These are phyloP conservation scores for Sciurus niger DNA, from an alignment of 2,113 vertebrate genomes.

Conservation along the genomic window DNA sequence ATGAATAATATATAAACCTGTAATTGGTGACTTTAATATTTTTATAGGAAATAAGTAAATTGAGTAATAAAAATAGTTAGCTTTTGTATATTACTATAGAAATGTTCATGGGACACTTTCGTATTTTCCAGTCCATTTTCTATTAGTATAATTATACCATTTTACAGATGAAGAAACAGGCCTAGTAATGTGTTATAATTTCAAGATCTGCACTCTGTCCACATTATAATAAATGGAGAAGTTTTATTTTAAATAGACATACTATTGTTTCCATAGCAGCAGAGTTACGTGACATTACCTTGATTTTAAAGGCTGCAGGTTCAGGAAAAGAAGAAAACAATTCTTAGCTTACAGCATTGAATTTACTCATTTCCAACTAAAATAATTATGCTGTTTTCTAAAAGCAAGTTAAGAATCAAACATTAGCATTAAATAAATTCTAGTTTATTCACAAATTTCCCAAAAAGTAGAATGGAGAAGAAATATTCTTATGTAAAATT, in stretches of 20 bases:
- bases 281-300: background rate
- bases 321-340: slow-evolving; percentile 23
- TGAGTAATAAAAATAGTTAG: slow-evolving; percentile 53
- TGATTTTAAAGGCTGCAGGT: background rate
- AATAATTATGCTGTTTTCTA: slow-evolving; percentile 30
- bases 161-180: slow-evolving; percentile 70
- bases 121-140: slow-evolving; percentile 63
- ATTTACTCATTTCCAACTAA: slow-evolving; percentile 15
- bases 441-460: slow-evolving; percentile 39
- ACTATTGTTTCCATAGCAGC: slow-evolving; percentile 18
- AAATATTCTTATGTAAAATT: slow-evolving; percentile 19
- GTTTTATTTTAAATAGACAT: slow-evolving; percentile 60
- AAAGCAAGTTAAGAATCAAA: background rate
- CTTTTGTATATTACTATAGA: slow-evolving; percentile 52
- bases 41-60: slow-evolving; percentile 63
- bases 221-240: slow-evolving; percentile 44
- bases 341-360: background rate
- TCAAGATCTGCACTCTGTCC: background rate
- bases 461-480: background rate
- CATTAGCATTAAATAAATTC: background rate
- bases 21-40: slow-evolving; percentile 69
- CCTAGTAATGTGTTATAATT: slow-evolving; percentile 14
- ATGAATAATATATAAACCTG: slow-evolving; percentile 60
- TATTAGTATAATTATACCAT: slow-evolving; percentile 30
- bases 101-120: slow-evolving; percentile 41